phyloP scores from a whole-genome alignment of 1,140 invertebrate species.

The Brachionus plicatilis region DNA sequence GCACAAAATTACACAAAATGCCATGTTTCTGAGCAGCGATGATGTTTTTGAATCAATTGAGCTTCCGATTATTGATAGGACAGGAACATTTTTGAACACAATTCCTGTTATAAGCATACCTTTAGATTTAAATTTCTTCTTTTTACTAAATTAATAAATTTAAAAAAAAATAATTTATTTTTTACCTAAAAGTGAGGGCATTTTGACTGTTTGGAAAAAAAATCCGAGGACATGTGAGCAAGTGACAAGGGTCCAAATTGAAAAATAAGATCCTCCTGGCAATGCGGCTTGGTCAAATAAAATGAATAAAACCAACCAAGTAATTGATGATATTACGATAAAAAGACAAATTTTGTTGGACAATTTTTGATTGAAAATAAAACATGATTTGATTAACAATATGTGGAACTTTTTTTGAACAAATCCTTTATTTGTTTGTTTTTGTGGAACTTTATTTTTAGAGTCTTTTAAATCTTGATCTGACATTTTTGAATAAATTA shows the following conservation, averaged over 20 bases:
- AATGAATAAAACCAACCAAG: not conserved
- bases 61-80: slow-evolving; percentile 50
- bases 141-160: not conserved
- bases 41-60: slow-evolving; percentile 56
- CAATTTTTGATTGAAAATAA: not conserved
- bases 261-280: slow-evolving; percentile 24
- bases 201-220: not conserved
- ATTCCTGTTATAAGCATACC: slow-evolving; percentile 56
- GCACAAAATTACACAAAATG: slow-evolving; percentile 81
- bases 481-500: not conserved
- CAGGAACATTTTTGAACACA: slow-evolving; percentile 51
- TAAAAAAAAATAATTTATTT: not conserved
- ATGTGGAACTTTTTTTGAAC: not conserved
- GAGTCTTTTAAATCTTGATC: not conserved
- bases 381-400: not conserved
- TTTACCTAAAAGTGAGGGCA: slow-evolving; percentile 22
- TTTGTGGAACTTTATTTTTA: not conserved
- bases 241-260: not conserved
- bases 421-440: not conserved
- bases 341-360: not conserved
- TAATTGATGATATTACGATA: not conserved
- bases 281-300: not conserved
- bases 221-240: not conserved
- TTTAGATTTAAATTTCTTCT: slow-evolving; percentile 31
- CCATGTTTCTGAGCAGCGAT: slow-evolving; percentile 65